phyloP scores from a whole-genome alignment of 2,888 invertebrate species.

The Alcis repandata region DNA sequence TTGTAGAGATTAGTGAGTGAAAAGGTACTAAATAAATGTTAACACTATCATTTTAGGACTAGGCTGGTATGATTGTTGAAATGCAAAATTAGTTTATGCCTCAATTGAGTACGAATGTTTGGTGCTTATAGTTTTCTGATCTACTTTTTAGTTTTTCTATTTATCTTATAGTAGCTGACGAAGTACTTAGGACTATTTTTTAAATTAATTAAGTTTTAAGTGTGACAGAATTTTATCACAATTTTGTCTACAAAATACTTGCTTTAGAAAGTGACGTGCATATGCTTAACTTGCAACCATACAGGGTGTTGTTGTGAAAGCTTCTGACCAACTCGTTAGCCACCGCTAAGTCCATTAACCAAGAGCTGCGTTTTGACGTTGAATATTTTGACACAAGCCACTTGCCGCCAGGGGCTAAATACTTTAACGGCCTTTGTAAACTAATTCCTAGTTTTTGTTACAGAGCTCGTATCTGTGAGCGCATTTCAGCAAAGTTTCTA shows the following conservation, averaged over 20 bases:
- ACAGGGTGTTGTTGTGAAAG: conserved; percentile 48
- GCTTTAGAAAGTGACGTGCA: conserved; percentile 55
- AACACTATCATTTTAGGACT: conserved; percentile 11
- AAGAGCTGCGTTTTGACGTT: conserved; percentile 70
- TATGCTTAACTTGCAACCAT: conserved; percentile 52
- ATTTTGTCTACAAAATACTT: conserved; percentile 31
- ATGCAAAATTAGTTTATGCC: too few species aligned
- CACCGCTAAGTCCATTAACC: conserved; percentile 74
- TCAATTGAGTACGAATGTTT: too few species aligned
- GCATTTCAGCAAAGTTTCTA: conserved; percentile 25
- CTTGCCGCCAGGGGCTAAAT: conserved; percentile 68
- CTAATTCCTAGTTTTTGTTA: conserved; percentile 36
- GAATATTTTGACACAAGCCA: conserved; percentile 68
- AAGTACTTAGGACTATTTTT: too few species aligned
- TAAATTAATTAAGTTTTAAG: too few species aligned
- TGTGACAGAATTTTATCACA: background rate
- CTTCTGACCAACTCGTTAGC: conserved; percentile 62
- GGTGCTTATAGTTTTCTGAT: too few species aligned
- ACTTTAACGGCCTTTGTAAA: conserved; percentile 63
- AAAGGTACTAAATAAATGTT: conserved; percentile 21
- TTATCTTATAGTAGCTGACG: too few species aligned
- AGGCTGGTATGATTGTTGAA: background rate
- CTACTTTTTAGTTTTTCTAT: background rate
- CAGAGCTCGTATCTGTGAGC: conserved; percentile 18
- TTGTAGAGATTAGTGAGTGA: conserved; percentile 15